Percentiles rank a stretch among this genome's conserved stretches.
Conservation (phyloP, 2,888 invertebrate species). For the Ethmia dodecea region DNA sequence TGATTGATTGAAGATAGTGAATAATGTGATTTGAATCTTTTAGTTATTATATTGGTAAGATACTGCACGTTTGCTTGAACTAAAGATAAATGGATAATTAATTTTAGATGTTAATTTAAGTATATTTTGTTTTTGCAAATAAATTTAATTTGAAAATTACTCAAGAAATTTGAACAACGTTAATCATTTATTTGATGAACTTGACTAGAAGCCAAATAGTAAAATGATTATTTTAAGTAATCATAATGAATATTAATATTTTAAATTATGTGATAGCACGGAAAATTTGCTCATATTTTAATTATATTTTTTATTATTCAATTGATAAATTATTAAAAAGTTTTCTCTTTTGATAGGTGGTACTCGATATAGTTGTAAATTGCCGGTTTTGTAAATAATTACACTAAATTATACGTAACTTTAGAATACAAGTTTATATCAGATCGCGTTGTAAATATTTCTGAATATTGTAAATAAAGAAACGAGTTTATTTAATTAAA, state of each 20-base stretch:
- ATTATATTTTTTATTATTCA: no score
- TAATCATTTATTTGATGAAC: no score
- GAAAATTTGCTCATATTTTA: background rate
- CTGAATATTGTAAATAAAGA: slow-evolving; percentile 57
- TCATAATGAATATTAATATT: background rate
- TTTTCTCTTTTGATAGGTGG: background rate
- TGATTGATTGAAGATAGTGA: slow-evolving; percentile 2
- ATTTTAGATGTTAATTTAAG: no score
- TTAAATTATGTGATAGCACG: background rate
- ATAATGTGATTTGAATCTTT: no score
- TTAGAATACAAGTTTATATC: slow-evolving; percentile 57
- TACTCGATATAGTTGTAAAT: slow-evolving; percentile 33
- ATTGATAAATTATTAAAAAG: background rate
- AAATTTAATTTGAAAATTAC: no score
- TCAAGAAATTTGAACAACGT: no score
- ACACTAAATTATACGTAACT: slow-evolving; percentile 41
- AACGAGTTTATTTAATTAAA: slow-evolving; percentile 26
- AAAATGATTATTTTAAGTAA: no score
- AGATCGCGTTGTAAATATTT: slow-evolving; percentile 63
- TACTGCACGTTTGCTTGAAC: no score
- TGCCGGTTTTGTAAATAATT: slow-evolving; percentile 48
- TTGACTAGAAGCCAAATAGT: no score
- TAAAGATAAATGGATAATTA: no score
- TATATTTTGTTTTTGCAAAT: no score
- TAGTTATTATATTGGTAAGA: no score